phyloP scores from a whole-genome alignment of 2,888 invertebrate species.

The Diplolepis rosae region DNA sequence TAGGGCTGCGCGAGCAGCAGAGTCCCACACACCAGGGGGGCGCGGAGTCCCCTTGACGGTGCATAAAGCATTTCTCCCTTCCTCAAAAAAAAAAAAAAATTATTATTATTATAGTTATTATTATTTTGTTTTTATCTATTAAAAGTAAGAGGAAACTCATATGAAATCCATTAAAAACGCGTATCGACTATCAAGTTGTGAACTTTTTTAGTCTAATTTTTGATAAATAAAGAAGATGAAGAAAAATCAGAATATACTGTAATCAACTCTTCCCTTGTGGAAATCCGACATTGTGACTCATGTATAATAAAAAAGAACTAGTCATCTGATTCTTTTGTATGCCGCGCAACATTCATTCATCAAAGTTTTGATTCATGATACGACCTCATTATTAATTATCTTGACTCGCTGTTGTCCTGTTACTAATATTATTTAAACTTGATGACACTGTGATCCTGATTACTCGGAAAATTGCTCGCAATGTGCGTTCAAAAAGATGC shows the following conservation, averaged over 20 bases:
- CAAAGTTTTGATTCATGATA: neutral
- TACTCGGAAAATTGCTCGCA: conserved; percentile 4
- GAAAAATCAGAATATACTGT: neutral
- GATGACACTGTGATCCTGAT: conserved; percentile 23
- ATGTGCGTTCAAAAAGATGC: neutral
- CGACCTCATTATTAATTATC: conserved; percentile 6
- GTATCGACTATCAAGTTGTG: no score
- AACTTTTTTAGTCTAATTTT: no score
- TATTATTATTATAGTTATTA: no score
- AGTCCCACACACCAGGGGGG: no score
- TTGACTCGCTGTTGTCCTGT: neutral
- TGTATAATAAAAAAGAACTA: conserved; percentile 1
- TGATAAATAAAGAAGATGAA: neutral
- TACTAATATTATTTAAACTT: conserved; percentile 13
- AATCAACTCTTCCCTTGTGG: conserved; percentile 1
- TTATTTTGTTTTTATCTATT: no score
- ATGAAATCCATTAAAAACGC: no score
- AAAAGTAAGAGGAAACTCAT: no score
- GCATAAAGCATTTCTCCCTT: no score
- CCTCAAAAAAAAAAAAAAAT: no score
- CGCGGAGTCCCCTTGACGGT: no score
- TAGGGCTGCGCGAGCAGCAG: no score
- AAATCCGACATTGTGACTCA: conserved; percentile 11
- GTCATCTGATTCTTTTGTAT: conserved; percentile 24
- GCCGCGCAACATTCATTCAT: conserved; percentile 18